Conservation (phyloP, 2,113 vertebrate species). For the Blennius ocellaris region DNA sequence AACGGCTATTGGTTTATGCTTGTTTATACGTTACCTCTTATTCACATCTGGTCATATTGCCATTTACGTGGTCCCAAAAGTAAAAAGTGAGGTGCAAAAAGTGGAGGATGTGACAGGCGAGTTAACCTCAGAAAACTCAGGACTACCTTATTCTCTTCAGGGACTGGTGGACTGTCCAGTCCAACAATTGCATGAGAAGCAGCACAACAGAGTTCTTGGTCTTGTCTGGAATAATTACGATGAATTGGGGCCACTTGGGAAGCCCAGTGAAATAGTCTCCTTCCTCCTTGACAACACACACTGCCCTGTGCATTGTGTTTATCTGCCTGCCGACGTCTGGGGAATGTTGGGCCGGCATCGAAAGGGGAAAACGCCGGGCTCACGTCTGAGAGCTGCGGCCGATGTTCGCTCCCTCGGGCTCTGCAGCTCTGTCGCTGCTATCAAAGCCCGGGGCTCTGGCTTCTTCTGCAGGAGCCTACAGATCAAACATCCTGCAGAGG, state of each 20-base stretch:
- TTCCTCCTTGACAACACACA: conserved; percentile 38
- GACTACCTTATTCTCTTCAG: no score
- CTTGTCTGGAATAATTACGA: conserved; percentile 41
- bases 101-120: no score
- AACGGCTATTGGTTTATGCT: no score
- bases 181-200: conserved; percentile 15
- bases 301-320: conserved; percentile 31
- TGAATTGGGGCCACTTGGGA: conserved; percentile 27
- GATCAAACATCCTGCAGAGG: conserved; percentile 52
- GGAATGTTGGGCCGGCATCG: conserved; percentile 22
- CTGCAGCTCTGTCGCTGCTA: conserved; percentile 32
- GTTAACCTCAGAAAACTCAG: no score
- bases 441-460: conserved; percentile 42
- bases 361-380: conserved; percentile 35
- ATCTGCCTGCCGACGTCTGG: conserved; percentile 20
- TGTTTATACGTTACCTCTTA: no score
- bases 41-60: no score
- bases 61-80: no score
- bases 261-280: conserved; percentile 34
- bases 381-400: conserved; percentile 40
- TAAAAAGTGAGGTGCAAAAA: no score
- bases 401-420: conserved; percentile 42
- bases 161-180: neutral
- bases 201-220: conserved; percentile 19
- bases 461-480: conserved; percentile 28